Percentiles rank a stretch among this genome's conserved stretches.
Evolutionary conservation across 2,888 invertebrate species (phyloP).

Genomic region (Drosophila eohydei): DNA sequence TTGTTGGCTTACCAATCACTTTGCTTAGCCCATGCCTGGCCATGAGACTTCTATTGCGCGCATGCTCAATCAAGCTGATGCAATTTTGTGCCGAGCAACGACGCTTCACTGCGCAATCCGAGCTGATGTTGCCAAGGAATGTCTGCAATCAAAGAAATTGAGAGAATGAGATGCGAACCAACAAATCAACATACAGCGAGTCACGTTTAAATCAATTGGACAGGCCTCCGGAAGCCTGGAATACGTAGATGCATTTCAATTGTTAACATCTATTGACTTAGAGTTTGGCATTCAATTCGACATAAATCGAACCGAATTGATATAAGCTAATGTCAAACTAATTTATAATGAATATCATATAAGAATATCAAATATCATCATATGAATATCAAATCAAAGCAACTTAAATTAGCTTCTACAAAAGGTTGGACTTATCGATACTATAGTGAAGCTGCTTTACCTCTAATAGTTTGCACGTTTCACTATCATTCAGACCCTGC

Average conservation of each 20-base stretch:
- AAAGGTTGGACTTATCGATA: not conserved
- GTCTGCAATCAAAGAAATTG: conserved; percentile 68
- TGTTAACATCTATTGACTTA: not conserved
- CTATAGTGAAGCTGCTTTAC: conserved; percentile 52
- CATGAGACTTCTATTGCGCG: conserved; percentile 89
- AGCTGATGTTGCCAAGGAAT: conserved; percentile 84
- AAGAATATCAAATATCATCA: too few species aligned
- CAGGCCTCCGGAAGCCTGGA: not conserved
- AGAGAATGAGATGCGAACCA: conserved; percentile 32
- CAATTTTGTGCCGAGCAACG: conserved; percentile 93
- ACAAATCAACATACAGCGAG: conserved; percentile 28
- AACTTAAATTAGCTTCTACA: not conserved
- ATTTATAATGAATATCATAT: not conserved
- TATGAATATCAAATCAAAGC: not conserved
- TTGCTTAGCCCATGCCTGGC: conserved; percentile 83
- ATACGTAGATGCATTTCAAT: conserved; percentile 8
- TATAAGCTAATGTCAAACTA: not conserved
- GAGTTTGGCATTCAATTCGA: not conserved
- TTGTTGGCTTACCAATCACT: conserved; percentile 81
- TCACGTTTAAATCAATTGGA: conserved; percentile 20
- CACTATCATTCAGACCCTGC: conserved; percentile 84
- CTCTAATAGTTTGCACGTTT: conserved; percentile 83
- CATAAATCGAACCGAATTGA: not conserved
- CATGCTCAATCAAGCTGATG: conserved; percentile 91
- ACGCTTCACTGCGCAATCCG: conserved; percentile 90